Percentiles rank a stretch among this genome's conserved stretches.
phyloP scores from a whole-genome alignment of 2,888 invertebrate species.

The Synergus itoensis region DNA sequence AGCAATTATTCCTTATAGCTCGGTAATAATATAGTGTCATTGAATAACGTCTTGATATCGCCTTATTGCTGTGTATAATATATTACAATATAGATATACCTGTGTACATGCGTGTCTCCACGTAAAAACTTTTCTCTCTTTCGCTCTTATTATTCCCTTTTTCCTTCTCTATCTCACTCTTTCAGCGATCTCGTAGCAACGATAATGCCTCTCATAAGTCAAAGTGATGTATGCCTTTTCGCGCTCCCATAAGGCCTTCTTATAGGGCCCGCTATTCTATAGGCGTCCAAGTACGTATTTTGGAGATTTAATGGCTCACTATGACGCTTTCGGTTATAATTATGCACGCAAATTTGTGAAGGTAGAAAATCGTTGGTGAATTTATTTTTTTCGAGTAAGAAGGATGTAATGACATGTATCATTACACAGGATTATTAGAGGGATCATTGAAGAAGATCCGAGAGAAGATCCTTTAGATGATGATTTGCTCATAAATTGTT shows the following conservation, averaged over 20 bases:
- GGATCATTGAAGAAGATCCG: too few relatives aligned
- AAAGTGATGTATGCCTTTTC: constrained; percentile 70
- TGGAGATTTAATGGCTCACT: constrained; percentile 42
- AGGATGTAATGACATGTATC: background rate
- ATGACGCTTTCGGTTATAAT: constrained; percentile 35
- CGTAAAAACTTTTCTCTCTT: constrained; percentile 2
- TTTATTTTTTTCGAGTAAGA: constrained; percentile 7
- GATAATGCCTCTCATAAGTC: constrained; percentile 74
- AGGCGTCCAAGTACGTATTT: constrained; percentile 36
- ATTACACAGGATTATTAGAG: background rate
- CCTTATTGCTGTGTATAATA: constrained; percentile 63
- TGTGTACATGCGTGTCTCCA: constrained; percentile 54
- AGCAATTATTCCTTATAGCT: background rate
- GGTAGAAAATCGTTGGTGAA: constrained; percentile 19
- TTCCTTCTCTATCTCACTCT: constrained; percentile 47
- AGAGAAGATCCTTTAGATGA: too few relatives aligned
- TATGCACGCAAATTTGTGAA: constrained; percentile 30
- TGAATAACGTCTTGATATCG: constrained; percentile 69
- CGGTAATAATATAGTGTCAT: constrained; percentile 71
- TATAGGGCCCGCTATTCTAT: constrained; percentile 48
- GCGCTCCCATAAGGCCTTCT: constrained; percentile 62
- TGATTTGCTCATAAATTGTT: too few relatives aligned
- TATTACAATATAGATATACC: constrained; percentile 61
- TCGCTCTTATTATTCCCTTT: constrained; percentile 35
- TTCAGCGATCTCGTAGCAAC: constrained; percentile 53